Evolutionary conservation across 2,113 vertebrate genomes (phyloP).

Genomic region (Amphiprion percula): DNA sequence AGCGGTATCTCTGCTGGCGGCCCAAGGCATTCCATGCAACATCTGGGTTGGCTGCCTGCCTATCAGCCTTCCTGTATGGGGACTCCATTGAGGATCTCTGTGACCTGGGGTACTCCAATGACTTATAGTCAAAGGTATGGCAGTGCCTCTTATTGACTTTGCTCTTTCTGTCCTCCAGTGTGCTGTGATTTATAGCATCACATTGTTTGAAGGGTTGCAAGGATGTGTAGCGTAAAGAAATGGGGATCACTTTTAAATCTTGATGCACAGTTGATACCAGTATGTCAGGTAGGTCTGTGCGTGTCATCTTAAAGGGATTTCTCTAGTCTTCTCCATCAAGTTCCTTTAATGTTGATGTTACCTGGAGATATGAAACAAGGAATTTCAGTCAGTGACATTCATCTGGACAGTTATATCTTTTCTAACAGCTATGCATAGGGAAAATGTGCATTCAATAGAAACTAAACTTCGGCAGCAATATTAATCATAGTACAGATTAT

Average conservation of each 20-base stretch:
- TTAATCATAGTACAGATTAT: too few relatives aligned
- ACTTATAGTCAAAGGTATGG: constrained; percentile 91
- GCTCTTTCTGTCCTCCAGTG: constrained; percentile 83
- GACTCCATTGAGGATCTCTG: constrained; percentile 86
- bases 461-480: too few relatives aligned
- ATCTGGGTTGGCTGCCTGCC: constrained; percentile 79
- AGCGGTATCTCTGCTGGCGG: constrained; percentile 85
- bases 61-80: constrained; percentile 79
- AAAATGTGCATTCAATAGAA: too few relatives aligned
- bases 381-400: constrained; percentile 42
- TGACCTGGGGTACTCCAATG: constrained; percentile 85
- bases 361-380: constrained; percentile 68
- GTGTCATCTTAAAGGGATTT: constrained; percentile 96
- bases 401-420: not conserved
- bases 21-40: constrained; percentile 82
- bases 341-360: constrained; percentile 81
- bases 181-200: constrained; percentile 86
- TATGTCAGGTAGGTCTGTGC: constrained; percentile 96
- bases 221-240: constrained; percentile 81
- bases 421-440: too few relatives aligned
- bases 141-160: constrained; percentile 94
- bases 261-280: constrained; percentile 94
- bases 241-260: constrained; percentile 90
- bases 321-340: constrained; percentile 88
- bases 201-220: constrained; percentile 87